Evolutionary conservation across 2,888 invertebrate genomes (phyloP).

Genomic region (Eupithecia abbreviata): DNA sequence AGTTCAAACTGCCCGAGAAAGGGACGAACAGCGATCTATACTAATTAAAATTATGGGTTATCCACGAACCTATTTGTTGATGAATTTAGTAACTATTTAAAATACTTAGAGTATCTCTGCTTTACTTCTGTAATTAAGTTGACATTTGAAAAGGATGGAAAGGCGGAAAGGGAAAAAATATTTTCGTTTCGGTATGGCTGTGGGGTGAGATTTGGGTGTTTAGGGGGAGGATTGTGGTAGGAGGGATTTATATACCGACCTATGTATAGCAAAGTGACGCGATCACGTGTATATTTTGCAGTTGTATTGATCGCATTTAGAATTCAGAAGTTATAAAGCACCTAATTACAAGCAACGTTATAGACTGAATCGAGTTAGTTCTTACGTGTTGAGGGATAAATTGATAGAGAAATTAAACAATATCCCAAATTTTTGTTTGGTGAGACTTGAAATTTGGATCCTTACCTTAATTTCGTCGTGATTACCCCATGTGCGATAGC

Average conservation of each 20-base stretch:
- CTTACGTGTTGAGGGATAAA: background rate
- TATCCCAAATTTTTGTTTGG: too few species aligned
- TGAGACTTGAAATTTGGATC: too few species aligned
- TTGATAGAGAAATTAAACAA: background rate
- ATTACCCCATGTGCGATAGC: too few species aligned
- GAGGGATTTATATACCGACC: constrained; percentile 73
- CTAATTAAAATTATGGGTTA: background rate
- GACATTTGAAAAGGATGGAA: constrained; percentile 51
- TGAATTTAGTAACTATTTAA: background rate
- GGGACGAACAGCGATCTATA: background rate
- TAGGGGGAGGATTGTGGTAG: constrained; percentile 73
- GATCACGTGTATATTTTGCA: constrained; percentile 84
- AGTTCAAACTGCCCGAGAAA: background rate
- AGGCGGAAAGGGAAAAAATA: constrained; percentile 66
- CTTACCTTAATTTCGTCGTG: too few species aligned
- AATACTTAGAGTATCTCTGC: background rate
- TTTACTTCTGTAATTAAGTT: constrained; percentile 24
- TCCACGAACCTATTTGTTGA: background rate
- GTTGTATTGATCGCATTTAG: constrained; percentile 79
- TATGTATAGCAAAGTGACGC: constrained; percentile 69
- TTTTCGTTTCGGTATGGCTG: constrained; percentile 71
- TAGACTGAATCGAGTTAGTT: background rate
- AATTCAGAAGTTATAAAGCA: background rate
- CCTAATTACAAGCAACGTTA: background rate
- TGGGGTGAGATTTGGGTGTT: constrained; percentile 66